phyloP scores from a whole-genome alignment of 2,888 invertebrate genomes.

The Unio pictorum region DNA sequence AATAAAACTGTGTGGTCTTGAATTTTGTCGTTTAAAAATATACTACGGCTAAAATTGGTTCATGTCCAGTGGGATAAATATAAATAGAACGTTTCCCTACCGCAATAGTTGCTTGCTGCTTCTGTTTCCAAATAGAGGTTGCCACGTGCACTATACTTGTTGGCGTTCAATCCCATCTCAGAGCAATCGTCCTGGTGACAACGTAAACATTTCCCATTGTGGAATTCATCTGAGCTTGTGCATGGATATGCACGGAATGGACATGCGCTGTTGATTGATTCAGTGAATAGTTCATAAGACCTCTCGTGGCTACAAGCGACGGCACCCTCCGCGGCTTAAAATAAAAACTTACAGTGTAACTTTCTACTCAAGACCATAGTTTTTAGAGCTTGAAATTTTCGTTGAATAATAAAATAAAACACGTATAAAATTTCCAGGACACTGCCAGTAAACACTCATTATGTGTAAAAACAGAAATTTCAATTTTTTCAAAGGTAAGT shows the following conservation, averaged over 20 bases:
- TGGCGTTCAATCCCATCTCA: constrained; percentile 48
- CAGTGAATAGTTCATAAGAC: constrained; percentile 86
- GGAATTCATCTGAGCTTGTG: constrained; percentile 80
- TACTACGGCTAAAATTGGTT: neutral
- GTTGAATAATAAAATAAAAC: neutral
- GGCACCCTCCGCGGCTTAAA: constrained; percentile 44
- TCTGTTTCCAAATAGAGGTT: constrained; percentile 44
- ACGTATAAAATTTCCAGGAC: too few species aligned
- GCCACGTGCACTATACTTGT: constrained; percentile 31
- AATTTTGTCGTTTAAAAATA: neutral
- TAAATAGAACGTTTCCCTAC: constrained; percentile 21
- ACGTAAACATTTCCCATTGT: constrained; percentile 38
- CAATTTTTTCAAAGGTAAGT: neutral
- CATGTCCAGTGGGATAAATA: neutral
- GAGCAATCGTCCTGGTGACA: constrained; percentile 42
- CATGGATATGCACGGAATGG: constrained; percentile 86
- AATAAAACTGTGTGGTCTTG: too few species aligned
- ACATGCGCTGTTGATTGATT: constrained; percentile 85
- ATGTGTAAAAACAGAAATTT: neutral
- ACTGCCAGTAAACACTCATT: neutral
- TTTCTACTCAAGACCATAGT: neutral
- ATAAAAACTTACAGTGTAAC: neutral
- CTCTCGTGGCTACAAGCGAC: constrained; percentile 88
- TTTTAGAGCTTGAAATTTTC: neutral
- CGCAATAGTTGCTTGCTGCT: constrained; percentile 38